phyloP scores from a whole-genome alignment of 2,888 invertebrate genomes.

The Cloeon dipterum region DNA sequence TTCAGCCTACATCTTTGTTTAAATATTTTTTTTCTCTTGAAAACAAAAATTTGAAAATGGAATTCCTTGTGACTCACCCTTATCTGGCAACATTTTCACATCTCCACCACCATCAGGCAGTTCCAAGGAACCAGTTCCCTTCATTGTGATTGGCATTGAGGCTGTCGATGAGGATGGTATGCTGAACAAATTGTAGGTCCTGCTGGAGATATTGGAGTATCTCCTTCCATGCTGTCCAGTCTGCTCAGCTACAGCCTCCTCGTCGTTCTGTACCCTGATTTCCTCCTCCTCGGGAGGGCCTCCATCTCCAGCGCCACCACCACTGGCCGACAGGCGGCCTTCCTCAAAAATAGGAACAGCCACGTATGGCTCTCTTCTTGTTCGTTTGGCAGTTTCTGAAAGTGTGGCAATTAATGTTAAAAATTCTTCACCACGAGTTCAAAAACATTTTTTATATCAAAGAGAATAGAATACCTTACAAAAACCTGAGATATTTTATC shows the following conservation, averaged over 20 bases:
- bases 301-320: conserved; percentile 1
- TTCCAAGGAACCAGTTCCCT: conserved; percentile 31
- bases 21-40: no score
- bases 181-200: conserved; percentile 9
- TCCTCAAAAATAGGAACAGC: conserved; percentile 6
- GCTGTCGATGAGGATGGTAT: conserved; percentile 9
- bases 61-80: no score
- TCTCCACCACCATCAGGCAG: conserved; percentile 29
- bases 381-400: no score
- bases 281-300: conserved; percentile 4
- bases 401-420: no score
- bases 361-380: conserved; percentile 2
- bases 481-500: background rate
- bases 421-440: no score
- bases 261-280: conserved; percentile 7
- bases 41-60: no score
- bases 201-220: conserved; percentile 11
- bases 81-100: background rate
- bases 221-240: conserved; percentile 8
- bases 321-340: background rate
- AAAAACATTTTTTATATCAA: background rate
- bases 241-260: background rate
- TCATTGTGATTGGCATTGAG: conserved; percentile 14
- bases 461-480: background rate
- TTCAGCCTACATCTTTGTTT: no score